Conservation (phyloP, 2,797 vertebrate genomes). For the Rhinichthys osculus region DNA sequence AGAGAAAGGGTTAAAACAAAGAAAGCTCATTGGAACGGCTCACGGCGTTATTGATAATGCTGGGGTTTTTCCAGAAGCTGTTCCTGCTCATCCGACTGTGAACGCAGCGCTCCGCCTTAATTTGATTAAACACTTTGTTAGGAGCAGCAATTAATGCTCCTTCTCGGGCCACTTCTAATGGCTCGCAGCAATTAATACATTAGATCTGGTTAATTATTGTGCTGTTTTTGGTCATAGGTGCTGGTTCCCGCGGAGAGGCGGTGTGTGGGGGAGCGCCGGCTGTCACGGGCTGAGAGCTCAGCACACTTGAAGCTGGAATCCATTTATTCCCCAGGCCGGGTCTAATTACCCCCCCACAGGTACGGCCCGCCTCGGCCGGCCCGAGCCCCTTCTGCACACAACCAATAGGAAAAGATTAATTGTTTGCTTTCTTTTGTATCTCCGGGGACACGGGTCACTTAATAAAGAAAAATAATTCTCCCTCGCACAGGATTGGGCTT, state of each 20-base stretch:
- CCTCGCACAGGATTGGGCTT: conserved; percentile 84
- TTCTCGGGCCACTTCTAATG: conserved; percentile 87
- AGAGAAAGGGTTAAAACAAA: conserved; percentile 52
- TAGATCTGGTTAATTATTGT: conserved; percentile 88
- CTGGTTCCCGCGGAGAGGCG: conserved; percentile 81
- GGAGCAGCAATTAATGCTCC: conserved; percentile 88
- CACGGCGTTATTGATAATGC: conserved; percentile 66
- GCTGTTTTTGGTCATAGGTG: conserved; percentile 80
- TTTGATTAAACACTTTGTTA: conserved; percentile 88
- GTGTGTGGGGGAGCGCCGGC: conserved; percentile 77
- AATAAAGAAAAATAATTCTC: conserved; percentile 99
- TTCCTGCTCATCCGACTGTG: conserved; percentile 64
- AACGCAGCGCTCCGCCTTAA: conserved; percentile 71
- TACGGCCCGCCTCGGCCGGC: conserved; percentile 74
- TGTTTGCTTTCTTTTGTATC: conserved; percentile 93
- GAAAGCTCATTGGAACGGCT: conserved; percentile 55
- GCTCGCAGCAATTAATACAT: conserved; percentile 87
- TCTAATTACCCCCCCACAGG: conserved; percentile 89
- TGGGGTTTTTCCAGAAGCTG: conserved; percentile 56
- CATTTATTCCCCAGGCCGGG: conserved; percentile 84
- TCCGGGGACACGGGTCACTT: conserved; percentile 89
- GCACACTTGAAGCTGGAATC: conserved; percentile 69
- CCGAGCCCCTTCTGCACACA: conserved; percentile 75
- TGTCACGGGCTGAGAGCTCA: conserved; percentile 80
- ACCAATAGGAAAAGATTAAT: conserved; percentile 97